Evolutionary conservation across 2,797 vertebrate species (phyloP).

Genomic region (Semaprochilodus insignis): DNA sequence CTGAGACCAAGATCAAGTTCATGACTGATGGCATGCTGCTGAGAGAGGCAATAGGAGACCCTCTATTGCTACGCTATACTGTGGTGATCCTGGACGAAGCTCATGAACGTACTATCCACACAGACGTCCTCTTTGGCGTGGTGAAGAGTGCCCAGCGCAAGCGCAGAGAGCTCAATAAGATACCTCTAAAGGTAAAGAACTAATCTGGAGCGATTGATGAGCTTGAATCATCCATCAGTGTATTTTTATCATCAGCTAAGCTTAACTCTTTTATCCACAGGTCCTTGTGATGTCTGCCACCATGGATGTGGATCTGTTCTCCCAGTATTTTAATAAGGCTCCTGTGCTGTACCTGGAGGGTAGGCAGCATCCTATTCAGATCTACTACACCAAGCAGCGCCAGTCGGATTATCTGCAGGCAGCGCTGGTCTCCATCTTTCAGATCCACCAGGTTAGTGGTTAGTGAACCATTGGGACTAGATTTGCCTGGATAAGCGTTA

Average conservation of each 20-base stretch:
- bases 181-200: slow-evolving; percentile 84
- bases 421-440: slow-evolving; percentile 92
- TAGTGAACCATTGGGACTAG: too few relatives aligned
- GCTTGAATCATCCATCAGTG: neutral
- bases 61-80: slow-evolving; percentile 88
- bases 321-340: slow-evolving; percentile 92
- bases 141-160: slow-evolving; percentile 90
- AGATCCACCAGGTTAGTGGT: slow-evolving; percentile 91
- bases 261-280: slow-evolving; percentile 66
- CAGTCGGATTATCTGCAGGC: slow-evolving; percentile 96
- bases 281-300: slow-evolving; percentile 97
- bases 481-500: too few relatives aligned
- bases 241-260: neutral
- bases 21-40: slow-evolving; percentile 97
- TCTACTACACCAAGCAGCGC: slow-evolving; percentile 91
- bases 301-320: slow-evolving; percentile 97
- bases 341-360: slow-evolving; percentile 96
- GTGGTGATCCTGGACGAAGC: slow-evolving; percentile 94
- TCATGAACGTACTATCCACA: slow-evolving; percentile 94
- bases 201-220: neutral
- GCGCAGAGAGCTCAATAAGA: slow-evolving; percentile 84
- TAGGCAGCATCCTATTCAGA: slow-evolving; percentile 93
- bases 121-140: slow-evolving; percentile 94
- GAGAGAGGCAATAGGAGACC: slow-evolving; percentile 92
- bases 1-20: slow-evolving; percentile 91